Evolutionary conservation across 2,113 vertebrate species (phyloP), one percentile per base, ranked within the genome.

Genomic region (Cololabis saira): DNA sequence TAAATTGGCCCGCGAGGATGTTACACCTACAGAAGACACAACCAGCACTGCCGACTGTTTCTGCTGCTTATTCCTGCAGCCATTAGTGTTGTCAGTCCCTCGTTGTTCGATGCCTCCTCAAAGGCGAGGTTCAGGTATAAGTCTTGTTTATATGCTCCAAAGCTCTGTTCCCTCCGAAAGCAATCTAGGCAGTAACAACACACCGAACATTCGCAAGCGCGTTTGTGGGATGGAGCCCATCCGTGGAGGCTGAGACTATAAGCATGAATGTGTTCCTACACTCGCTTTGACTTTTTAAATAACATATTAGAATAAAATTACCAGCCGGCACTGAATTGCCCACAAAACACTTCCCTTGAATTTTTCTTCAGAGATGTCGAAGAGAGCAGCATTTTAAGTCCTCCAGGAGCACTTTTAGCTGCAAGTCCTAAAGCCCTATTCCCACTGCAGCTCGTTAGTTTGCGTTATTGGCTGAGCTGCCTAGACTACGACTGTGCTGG

Each of bases 401-500:
- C 82, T 80, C 12, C 45, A 67, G 83, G 85, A 82, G 69, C 76
- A 55, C 47, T 83, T 89, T 70, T 22, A 65, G 55, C 62, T 67
- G 52, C 67, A 52, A 66, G 51, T 82, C 73, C 60, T 83, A 47
- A 1, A 12, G 42, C 67, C 63, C 15, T 82, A 85, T 77, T 88
- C 84, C 86, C 89, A 22, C 49, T 62, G 71, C 80, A 79, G 84
- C 86, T 87, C 53, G 85, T 90, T 88, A 88, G 86, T 47, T 51
- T 1, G 66, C 19, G 17, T 78, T 70, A 64, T 81, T 79, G 85
- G 80, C 73, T 7, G 69, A 59, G 64, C 80, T 51, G 76, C 64
- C 60, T 27, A 51, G 67, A 43, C 56, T 62, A 7, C 56, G 30
- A 58, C 48, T 60, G 43, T 12, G 18, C 61, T n/a, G 62, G 50